Conservation (phyloP, 1,140 invertebrate genomes). For the Anoplolepis gracilipes region DNA sequence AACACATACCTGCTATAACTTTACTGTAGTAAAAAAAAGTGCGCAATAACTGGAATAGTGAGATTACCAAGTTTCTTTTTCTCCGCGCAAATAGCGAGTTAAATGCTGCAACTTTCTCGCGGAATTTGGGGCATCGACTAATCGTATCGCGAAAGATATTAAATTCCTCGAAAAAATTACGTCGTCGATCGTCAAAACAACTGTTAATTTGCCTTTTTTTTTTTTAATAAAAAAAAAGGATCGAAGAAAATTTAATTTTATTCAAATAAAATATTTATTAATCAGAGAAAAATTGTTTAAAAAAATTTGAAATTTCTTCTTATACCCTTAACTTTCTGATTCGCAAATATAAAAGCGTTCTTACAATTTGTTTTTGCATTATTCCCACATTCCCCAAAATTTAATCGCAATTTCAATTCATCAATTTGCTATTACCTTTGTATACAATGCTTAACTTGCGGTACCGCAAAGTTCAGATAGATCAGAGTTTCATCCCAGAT, state of each 20-base stretch:
- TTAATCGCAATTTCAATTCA: slow-evolving; percentile 28
- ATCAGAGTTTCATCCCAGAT: slow-evolving; percentile 34
- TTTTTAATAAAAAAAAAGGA: not conserved
- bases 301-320: not conserved
- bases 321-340: not conserved
- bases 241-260: not conserved
- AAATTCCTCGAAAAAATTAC: slow-evolving; percentile 42
- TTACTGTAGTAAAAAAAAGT: not conserved
- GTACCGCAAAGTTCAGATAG: slow-evolving; percentile 35
- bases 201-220: not conserved
- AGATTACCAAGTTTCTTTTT: slow-evolving; percentile 15
- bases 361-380: not conserved
- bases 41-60: slow-evolving; percentile 11
- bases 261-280: not conserved
- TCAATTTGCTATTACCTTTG: slow-evolving; percentile 35
- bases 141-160: slow-evolving; percentile 25
- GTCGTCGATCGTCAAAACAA: not conserved
- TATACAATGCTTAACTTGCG: slow-evolving; percentile 52
- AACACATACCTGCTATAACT: not conserved
- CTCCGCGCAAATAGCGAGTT: slow-evolving; percentile 3
- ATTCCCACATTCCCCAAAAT: not conserved
- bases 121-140: slow-evolving; percentile 27
- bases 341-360: not conserved
- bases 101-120: slow-evolving; percentile 29
- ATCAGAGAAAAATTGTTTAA: not conserved